Conservation (phyloP, 2,888 invertebrate genomes). For the Phyllotreta cruciferae region DNA sequence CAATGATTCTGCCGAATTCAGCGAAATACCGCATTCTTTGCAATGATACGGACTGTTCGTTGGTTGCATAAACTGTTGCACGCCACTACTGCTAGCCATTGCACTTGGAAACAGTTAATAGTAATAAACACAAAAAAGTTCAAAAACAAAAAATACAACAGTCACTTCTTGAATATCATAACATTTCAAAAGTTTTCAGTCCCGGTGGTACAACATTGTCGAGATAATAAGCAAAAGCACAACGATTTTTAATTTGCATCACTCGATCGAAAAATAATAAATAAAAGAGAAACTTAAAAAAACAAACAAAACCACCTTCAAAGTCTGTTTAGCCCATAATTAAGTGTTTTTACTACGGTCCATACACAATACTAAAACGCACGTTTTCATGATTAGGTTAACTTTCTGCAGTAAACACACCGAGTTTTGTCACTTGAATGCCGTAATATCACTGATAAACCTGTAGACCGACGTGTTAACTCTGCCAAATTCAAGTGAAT, state of each 20-base stretch:
- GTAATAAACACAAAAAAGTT: constrained; percentile 51
- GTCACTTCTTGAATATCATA: constrained; percentile 60
- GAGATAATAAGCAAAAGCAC: constrained; percentile 44
- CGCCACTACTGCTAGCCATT: constrained; percentile 56
- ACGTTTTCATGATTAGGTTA: constrained; percentile 29
- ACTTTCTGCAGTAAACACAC: constrained; percentile 32
- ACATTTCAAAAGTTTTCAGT: constrained; percentile 58
- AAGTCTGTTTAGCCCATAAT: constrained; percentile 55
- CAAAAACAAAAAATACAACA: constrained; percentile 58
- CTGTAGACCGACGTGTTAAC: constrained; percentile 29
- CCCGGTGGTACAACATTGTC: constrained; percentile 49
- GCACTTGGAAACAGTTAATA: constrained; percentile 45
- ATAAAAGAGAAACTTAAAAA: constrained; percentile 49
- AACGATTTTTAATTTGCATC: constrained; percentile 44
- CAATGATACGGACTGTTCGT: constrained; percentile 70
- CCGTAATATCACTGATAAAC: constrained; percentile 46
- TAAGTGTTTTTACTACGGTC: constrained; percentile 34
- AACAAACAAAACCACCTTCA: constrained; percentile 48
- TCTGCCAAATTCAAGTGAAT: constrained; percentile 36
- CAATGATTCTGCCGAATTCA: constrained; percentile 78
- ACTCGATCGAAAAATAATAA: constrained; percentile 44
- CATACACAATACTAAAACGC: constrained; percentile 33
- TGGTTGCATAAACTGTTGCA: constrained; percentile 54
- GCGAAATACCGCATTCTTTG: constrained; percentile 76
- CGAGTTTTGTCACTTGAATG: constrained; percentile 28